A percentile compares a stretch with the other conserved stretches of the same genome.
phyloP scores from a whole-genome alignment of 2,888 invertebrate genomes.

The Lepidocyrtoides sp. region DNA sequence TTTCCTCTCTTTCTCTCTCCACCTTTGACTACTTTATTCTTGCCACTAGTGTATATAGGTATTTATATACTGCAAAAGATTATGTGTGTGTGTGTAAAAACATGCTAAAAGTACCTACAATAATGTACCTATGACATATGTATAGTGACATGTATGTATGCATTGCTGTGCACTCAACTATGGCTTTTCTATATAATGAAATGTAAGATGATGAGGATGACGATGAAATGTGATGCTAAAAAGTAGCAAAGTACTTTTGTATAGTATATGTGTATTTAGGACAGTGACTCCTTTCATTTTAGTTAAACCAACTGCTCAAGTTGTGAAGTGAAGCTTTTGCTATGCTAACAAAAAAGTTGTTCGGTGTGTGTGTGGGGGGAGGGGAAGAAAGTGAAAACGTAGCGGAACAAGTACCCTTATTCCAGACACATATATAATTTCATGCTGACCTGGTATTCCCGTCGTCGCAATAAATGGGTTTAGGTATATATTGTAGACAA shows the following conservation, averaged over 20 bases:
- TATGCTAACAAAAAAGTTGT: slow-evolving; percentile 4
- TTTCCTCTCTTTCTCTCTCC: not conserved
- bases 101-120: too few relatives aligned
- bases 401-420: slow-evolving; percentile 54
- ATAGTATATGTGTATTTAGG: slow-evolving; percentile 43
- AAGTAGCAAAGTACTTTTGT: slow-evolving; percentile 11
- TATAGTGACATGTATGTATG: not conserved
- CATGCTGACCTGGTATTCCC: slow-evolving; percentile 32
- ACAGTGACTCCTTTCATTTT: slow-evolving; percentile 58
- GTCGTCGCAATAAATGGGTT: slow-evolving; percentile 41
- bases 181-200: not conserved
- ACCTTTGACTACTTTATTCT: not conserved
- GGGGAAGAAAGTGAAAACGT: slow-evolving; percentile 49
- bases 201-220: not conserved
- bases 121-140: not conserved
- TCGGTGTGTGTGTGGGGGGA: not conserved
- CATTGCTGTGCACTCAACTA: slow-evolving; percentile 28
- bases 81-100: not conserved
- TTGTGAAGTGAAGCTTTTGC: slow-evolving; percentile 27
- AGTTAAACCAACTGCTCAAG: slow-evolving; percentile 42
- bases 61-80: slow-evolving; percentile 1
- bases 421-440: slow-evolving; percentile 17
- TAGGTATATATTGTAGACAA: slow-evolving; percentile 25
- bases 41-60: not conserved
- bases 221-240: slow-evolving; percentile 22